Evolutionary conservation across 2,888 invertebrate genomes (phyloP), one percentile per base, ranked within the genome.

Genomic region (Habroteleia sp.): DNA sequence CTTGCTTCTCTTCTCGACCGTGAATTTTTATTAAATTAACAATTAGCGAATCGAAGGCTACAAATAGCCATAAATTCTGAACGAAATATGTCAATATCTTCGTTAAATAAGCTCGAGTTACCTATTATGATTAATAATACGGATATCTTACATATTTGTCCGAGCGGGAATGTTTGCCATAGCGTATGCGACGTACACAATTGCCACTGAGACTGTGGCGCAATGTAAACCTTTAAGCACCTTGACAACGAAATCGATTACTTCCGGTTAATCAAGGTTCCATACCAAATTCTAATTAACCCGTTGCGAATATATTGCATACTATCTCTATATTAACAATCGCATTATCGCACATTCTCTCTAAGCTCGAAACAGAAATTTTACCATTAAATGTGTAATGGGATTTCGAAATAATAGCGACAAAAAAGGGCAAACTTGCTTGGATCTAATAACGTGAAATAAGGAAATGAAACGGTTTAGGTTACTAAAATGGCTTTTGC

Each of bases 141-240:
- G 80, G 81, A 84, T 85, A 79, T 82, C 84, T 84, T 83, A 84
- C 82, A 81, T 83, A 82, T 78, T 83, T 81, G 83, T 81, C 81
- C 77, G 76, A 73, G 71, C 79, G 77, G 69, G 66, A 76, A 63
- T 46, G 71, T 74, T 69, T 58, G 66, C 79, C 82, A 83, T 82
- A 81, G 78, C 81, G 74, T 76, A 72, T 75, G 17, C n/a, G n/a
- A n/a, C n/a, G n/a, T n/a, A n/a, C 17, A 35, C 37, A 23, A 37
- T 77, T 77, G 75, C 80, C 81, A 79, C 82, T 81, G 81, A 84
- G 81, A 81, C 82, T 75, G 81, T 83, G 81, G 81, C 72, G 58
- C 42, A 48, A 58, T 66, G 77, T 62, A 75, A 78, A 65, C 77
- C 65, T 77, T 60, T 77, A 71, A 58, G 71, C 74, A 65, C 65